These are phyloP conservation scores for Eremophila alpestris DNA, from an alignment of 2,797 vertebrate species.

Conservation along the genomic window DNA sequence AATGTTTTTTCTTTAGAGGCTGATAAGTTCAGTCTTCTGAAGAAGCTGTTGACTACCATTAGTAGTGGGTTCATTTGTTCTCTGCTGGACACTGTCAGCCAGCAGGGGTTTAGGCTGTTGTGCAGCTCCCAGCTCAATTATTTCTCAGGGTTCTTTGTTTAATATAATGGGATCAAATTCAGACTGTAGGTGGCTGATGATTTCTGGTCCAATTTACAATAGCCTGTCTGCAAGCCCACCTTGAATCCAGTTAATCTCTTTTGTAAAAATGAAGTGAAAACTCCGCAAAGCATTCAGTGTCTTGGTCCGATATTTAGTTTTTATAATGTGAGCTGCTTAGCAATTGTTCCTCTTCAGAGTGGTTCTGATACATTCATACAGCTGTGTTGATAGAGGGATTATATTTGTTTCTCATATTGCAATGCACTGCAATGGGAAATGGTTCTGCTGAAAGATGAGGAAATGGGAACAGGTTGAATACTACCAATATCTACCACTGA, in stretches of 20 bases:
- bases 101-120: conserved; percentile 62
- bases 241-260: conserved; percentile 51
- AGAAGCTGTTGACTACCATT: conserved; percentile 69
- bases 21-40: conserved; percentile 60
- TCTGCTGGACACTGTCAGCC: conserved; percentile 62
- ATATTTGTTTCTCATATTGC: not conserved
- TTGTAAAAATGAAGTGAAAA: conserved; percentile 35
- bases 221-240: conserved; percentile 35
- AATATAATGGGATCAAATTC: conserved; percentile 70
- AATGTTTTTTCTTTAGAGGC: conserved; percentile 4
- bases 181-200: conserved; percentile 49
- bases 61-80: conserved; percentile 66
- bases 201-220: conserved; percentile 67
- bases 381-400: not conserved
- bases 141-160: conserved; percentile 68
- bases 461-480: not conserved
- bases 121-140: conserved; percentile 66
- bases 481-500: not conserved
- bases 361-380: not conserved
- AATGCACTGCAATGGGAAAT: not conserved
- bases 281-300: not conserved
- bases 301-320: not conserved
- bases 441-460: not conserved
- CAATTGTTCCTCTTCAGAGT: not conserved
- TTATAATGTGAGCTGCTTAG: not conserved